Evolutionary conservation across 2,113 vertebrate genomes (phyloP).

Genomic region (Lagopus leucura): DNA sequence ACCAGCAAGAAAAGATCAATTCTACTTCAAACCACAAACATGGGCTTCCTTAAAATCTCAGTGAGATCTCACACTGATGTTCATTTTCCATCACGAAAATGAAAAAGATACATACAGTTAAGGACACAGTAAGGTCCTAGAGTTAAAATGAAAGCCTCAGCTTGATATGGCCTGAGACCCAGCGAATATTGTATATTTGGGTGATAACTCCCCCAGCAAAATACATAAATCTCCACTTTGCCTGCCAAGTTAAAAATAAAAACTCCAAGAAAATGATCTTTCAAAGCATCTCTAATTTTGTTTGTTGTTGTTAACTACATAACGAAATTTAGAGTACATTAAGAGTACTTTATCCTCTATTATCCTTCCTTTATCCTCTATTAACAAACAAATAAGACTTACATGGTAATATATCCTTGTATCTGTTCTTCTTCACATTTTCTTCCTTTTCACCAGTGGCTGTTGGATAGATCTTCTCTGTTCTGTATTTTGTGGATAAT

Average conservation of each 20-base stretch:
- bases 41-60: neutral
- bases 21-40: neutral
- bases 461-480: conserved; percentile 97
- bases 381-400: conserved; percentile 74
- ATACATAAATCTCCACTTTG: neutral
- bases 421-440: conserved; percentile 99
- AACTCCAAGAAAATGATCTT: neutral
- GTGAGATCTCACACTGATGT: neutral
- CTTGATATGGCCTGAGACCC: neutral
- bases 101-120: neutral
- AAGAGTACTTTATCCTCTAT: conserved; percentile 15
- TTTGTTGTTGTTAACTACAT: neutral
- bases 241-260: neutral
- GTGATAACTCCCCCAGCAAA: neutral
- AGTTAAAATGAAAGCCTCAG: neutral
- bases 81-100: neutral
- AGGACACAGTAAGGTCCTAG: neutral
- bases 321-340: neutral
- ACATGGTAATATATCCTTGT: conserved; percentile 99
- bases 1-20: neutral
- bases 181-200: neutral
- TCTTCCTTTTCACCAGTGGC: conserved; percentile 95
- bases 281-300: conserved; percentile 18
- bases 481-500: conserved; percentile 96
- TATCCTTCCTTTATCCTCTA: neutral